phyloP scores from a whole-genome alignment of 1,140 invertebrate species.

The Pseudomyrmex flavicornis region DNA sequence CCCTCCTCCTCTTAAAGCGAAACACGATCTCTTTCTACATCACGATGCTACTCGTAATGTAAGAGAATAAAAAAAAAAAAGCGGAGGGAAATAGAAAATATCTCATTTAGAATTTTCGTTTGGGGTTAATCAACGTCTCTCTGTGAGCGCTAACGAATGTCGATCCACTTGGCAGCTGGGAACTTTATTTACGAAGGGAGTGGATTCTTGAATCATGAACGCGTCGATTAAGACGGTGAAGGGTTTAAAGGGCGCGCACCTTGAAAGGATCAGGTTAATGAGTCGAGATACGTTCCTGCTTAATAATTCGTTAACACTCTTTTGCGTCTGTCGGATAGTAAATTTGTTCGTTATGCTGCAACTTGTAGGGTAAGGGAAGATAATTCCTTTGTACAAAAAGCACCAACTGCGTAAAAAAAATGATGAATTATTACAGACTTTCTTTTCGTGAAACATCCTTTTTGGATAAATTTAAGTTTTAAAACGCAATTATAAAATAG shows the following conservation, averaged over 20 bases:
- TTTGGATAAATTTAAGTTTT: background rate
- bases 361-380: conserved; percentile 15
- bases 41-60: conserved; percentile 4
- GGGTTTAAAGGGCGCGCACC: conserved; percentile 35
- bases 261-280: conserved; percentile 40
- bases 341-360: conserved; percentile 37
- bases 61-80: too few species aligned
- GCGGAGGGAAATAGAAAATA: background rate
- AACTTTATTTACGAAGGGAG: conserved; percentile 62
- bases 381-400: conserved; percentile 7
- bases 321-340: conserved; percentile 9
- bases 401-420: conserved; percentile 14
- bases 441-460: background rate
- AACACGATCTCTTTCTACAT: conserved; percentile 25
- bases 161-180: conserved; percentile 8
- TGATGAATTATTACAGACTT: conserved; percentile 25
- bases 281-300: conserved; percentile 38
- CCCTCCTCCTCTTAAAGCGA: background rate
- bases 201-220: conserved; percentile 53
- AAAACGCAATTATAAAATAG: background rate
- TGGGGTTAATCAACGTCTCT: conserved; percentile 16
- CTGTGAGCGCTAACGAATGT: conserved; percentile 27
- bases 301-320: conserved; percentile 50
- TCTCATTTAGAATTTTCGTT: conserved; percentile 15
- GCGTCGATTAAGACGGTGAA: conserved; percentile 50